Base-by-base conservation (phyloP, 2,113 vertebrate species). In the Cettia cetti region DNA sequence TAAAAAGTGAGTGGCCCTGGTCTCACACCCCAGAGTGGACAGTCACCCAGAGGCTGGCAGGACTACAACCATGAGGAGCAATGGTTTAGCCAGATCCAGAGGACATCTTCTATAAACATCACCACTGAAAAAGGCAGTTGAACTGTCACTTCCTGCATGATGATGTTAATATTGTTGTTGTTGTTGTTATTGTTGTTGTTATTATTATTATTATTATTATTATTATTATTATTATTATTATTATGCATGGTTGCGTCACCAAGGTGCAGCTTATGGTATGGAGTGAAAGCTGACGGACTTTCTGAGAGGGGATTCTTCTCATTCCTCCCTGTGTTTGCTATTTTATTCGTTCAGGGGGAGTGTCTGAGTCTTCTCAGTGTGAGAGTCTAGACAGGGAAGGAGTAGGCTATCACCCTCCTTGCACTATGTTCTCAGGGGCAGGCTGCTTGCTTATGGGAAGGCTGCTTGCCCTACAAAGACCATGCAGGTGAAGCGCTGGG, bases 21-120 rank as follows among this genome's bases (percentile, higher is more conserved):
- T 72, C 10, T 65, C 50, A 20, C 2, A 5, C 6, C 22, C 3
- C 49, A 21, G 37, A 30, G 28, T 20, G 35, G 17, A 11, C 28
- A 23, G 45, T 66, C 63, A 39, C 28, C 3, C 0, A 0, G 13
- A 21, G 27, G 9, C 39, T 77, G 64, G 15, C 42, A 50, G 76
- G 37, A 40, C 1, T 0, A 88, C 18, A 26, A 59, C 30, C 1
- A 0, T 0, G 6, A 47, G n/a, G 30, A 63, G 5, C 2, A 2
- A 47, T 40, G 9, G 18, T 70, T 42, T 79, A 37, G 30, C 33
- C 52, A 3, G 2, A 33, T 40, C 28, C 27, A 22, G 63, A 47
- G 26, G 5, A 47, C 4, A 17, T 57, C 6, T 19, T 64, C 37
- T 79, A 5, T 50, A 56, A 71, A 33, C n/a, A n/a, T 42, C 22